phyloP scores from a whole-genome alignment of 2,113 vertebrate species.

The Prochilodus magdalenae region DNA sequence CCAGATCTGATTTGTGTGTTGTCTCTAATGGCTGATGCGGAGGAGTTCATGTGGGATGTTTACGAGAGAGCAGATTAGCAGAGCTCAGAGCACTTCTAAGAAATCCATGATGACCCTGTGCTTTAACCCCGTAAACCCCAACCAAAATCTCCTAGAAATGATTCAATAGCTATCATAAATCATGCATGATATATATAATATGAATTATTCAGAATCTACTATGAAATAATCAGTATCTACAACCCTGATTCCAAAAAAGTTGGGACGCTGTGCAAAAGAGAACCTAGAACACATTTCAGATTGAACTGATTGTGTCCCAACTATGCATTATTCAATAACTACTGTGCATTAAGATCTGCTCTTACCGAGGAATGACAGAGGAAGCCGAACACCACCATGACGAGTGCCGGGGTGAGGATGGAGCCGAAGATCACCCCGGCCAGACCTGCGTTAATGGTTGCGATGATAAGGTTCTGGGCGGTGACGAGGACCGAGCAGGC shows the following conservation, averaged over 20 bases:
- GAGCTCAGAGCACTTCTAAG: neutral
- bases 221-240: too few species aligned
- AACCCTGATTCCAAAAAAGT: too few species aligned
- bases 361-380: constrained; percentile 89
- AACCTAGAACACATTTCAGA: too few species aligned
- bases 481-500: constrained; percentile 90
- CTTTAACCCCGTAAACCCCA: neutral
- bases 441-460: constrained; percentile 78
- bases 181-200: neutral
- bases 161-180: neutral
- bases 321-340: neutral
- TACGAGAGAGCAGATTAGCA: neutral
- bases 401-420: constrained; percentile 82
- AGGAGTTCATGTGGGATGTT: neutral
- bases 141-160: neutral
- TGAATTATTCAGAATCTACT: neutral
- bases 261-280: too few species aligned
- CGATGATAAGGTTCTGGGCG: constrained; percentile 85
- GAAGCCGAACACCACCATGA: constrained; percentile 86
- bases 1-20: constrained; percentile 5
- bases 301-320: too few species aligned
- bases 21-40: neutral
- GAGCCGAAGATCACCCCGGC: constrained; percentile 78
- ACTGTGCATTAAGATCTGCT: neutral
- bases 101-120: neutral